Conservation (phyloP, 2,888 invertebrate species). For the Bellardia pandia region DNA sequence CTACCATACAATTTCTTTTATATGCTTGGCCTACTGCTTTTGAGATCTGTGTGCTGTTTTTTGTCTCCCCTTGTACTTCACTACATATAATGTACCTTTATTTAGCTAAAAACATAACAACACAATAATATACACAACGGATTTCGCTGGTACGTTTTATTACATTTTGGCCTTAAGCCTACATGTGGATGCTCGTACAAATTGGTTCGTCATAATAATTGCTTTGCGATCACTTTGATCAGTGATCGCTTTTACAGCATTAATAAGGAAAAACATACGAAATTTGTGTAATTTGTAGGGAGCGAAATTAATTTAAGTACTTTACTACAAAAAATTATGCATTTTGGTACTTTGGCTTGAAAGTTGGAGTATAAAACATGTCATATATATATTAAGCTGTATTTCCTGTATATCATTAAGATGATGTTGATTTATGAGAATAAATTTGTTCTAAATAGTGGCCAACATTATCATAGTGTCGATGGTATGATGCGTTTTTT, state of each 20-base stretch:
- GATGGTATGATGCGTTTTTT: no score
- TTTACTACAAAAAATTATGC: not conserved
- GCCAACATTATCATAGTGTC: no score
- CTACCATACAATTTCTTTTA: slow-evolving; percentile 10
- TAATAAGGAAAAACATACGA: not conserved
- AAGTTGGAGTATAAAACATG: no score
- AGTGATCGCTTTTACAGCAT: slow-evolving; percentile 46
- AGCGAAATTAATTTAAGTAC: not conserved
- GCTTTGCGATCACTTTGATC: slow-evolving; percentile 51
- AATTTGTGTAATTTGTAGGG: not conserved
- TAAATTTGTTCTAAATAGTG: no score
- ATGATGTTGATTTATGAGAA: no score
- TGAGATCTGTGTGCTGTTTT: not conserved
- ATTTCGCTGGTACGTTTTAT: slow-evolving; percentile 27
- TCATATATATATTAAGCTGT: no score
- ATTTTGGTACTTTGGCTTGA: not conserved
- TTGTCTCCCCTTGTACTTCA: not conserved
- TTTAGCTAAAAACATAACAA: slow-evolving; percentile 32
- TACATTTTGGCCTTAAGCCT: slow-evolving; percentile 40
- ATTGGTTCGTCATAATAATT: slow-evolving; percentile 70
- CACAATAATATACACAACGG: not conserved
- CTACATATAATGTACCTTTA: slow-evolving; percentile 38
- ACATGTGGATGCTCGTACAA: slow-evolving; percentile 39
- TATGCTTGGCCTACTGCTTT: slow-evolving; percentile 21
- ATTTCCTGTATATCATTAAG: no score